Evolutionary conservation across 2,888 invertebrate genomes (phyloP).

Genomic region (Caradrina kadenii): DNA sequence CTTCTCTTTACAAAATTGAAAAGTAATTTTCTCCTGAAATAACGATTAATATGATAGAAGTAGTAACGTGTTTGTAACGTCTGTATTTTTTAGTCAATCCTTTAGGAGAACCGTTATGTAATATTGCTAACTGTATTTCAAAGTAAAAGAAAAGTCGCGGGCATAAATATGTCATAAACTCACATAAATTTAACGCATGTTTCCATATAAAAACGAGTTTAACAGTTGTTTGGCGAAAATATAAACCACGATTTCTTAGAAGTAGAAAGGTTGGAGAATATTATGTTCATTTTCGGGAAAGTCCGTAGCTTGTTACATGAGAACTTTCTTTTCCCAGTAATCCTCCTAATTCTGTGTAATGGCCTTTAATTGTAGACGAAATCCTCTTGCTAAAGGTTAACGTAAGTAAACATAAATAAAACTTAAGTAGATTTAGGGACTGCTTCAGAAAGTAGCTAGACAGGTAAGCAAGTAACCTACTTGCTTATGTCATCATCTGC

Average conservation of each 20-base stretch:
- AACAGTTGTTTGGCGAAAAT: too few species aligned
- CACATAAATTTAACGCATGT: too few species aligned
- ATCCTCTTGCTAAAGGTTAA: constrained; percentile 37
- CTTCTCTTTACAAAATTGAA: too few species aligned
- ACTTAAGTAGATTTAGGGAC: constrained; percentile 26
- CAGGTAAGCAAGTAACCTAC: constrained; percentile 7
- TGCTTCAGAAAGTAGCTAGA: constrained; percentile 14
- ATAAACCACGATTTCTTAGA: neutral
- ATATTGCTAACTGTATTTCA: too few species aligned
- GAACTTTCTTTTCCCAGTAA: constrained; percentile 33
- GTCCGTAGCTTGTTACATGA: constrained; percentile 21
- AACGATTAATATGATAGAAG: too few species aligned
- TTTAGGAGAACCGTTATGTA: too few species aligned
- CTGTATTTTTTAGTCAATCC: too few species aligned
- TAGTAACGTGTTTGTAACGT: too few species aligned
- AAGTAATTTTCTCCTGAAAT: too few species aligned
- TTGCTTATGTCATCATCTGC: constrained; percentile 18
- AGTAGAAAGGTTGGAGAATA: neutral
- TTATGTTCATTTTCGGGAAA: constrained; percentile 10
- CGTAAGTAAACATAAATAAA: constrained; percentile 42
- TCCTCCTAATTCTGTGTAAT: constrained; percentile 49
- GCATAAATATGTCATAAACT: too few species aligned
- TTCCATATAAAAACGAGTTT: too few species aligned
- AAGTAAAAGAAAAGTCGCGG: too few species aligned
- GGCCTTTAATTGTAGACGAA: constrained; percentile 45